Base-by-base conservation (phyloP, 2,888 invertebrate genomes). In the Chrysopilus asiliformis region DNA sequence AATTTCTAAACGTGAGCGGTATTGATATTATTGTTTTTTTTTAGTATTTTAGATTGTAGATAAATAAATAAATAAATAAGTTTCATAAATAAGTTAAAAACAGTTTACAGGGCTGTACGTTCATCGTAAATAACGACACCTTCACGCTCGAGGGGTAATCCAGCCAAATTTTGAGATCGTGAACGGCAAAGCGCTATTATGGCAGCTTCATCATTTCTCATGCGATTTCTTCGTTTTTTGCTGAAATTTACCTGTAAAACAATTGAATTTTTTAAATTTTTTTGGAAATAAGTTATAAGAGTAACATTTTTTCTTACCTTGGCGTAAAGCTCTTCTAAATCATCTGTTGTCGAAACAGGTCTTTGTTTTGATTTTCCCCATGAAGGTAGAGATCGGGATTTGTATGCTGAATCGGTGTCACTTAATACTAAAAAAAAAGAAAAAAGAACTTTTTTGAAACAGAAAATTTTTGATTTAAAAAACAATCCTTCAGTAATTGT, bases 91-190 rank as follows among this genome's bases (percentile, higher is more conserved):
- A n/a, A n/a, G n/a, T n/a, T n/a, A n/a, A n/a, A n/a, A n/a, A n/a
- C n/a, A 22, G 22, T 26, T 63, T 68, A 81, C 32, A 84, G 71
- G 7, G 79, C 81, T 20, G 83, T 84, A 45, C 83, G 66, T 65
- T 84, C 83, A 55, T 83, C 81, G 56, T 81, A 83, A 8, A 84
- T 80, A 43, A 84, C 79, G 43, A 83, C 78, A 3, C 82, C 81
- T 61, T 82, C 82, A 42, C 44, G 42, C 32, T 47, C 47, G 45
- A 68, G 67, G 33, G 36, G 50, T 45, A 54, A 49, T 34, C 53
- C 50, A 48, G 68, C 65, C 43, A 68, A 53, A 50, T 66, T 68
- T 51, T 70, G 69, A 53, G 76, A 76, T 50, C 77, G 70, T n/a
- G 80, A 81, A 60, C 80, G 78, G 56, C 75, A 72, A 44, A 81